A percentile compares a stretch with the other conserved stretches of the same genome.
phyloP scores from a whole-genome alignment of 2,888 invertebrate species.

The Malacosoma neustria region DNA sequence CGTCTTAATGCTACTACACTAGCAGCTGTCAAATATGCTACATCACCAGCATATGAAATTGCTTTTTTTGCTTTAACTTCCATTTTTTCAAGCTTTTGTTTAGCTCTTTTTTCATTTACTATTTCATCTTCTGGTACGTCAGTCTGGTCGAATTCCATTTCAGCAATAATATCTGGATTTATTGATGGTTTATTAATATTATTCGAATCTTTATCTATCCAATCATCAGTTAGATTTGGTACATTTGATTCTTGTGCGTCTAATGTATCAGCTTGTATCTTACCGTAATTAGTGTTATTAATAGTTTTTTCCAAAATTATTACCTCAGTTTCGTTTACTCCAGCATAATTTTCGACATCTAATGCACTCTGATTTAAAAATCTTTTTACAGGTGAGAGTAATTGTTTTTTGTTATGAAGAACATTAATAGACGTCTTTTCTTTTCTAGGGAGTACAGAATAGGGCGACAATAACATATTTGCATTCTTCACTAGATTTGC shows the following conservation, averaged over 20 bases:
- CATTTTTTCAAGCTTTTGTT: conserved; percentile 49
- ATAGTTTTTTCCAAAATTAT: conserved; percentile 44
- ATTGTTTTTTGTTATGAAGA: conserved; percentile 22
- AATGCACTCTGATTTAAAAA: conserved; percentile 60
- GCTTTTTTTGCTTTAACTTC: conserved; percentile 66
- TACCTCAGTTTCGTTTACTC: conserved; percentile 34
- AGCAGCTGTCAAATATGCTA: conserved; percentile 62
- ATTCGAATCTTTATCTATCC: conserved; percentile 48
- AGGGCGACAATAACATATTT: conserved; percentile 28
- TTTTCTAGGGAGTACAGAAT: conserved; percentile 38
- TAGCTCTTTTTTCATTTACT: conserved; percentile 44
- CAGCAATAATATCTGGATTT: conserved; percentile 49
- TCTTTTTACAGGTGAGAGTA: conserved; percentile 27
- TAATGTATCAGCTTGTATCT: conserved; percentile 28
- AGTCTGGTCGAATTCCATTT: conserved; percentile 55
- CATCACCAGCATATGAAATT: conserved; percentile 64
- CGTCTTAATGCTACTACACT: conserved; percentile 63
- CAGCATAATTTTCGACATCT: conserved; percentile 39
- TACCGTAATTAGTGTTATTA: conserved; percentile 39
- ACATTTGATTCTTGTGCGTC: conserved; percentile 40
- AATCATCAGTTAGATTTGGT: conserved; percentile 47
- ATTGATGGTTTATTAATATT: conserved; percentile 35
- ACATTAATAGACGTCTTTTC: conserved; percentile 36
- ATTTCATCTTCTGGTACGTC: conserved; percentile 42
- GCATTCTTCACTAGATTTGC: conserved; percentile 7